A percentile compares a stretch with the other conserved stretches of the same genome.
Evolutionary conservation across 1,140 invertebrate genomes (phyloP).

Genomic region (Delia radicum): DNA sequence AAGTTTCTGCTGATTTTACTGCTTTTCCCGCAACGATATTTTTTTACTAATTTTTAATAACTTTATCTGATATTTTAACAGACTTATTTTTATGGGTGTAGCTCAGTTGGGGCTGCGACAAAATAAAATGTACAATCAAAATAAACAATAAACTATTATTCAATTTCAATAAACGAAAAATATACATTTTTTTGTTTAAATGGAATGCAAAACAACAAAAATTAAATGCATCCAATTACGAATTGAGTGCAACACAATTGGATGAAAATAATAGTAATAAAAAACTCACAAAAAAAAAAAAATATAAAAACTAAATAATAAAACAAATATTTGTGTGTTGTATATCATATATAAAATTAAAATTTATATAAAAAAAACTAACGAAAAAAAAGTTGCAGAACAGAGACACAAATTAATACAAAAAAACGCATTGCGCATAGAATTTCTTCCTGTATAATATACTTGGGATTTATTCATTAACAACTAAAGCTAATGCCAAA

Average conservation of each 20-base stretch:
- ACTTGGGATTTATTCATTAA: too few relatives aligned
- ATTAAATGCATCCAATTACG: constrained; percentile 18
- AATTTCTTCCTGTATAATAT: constrained; percentile 4
- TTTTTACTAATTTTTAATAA: too few relatives aligned
- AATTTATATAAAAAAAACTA: neutral
- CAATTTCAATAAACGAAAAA: constrained; percentile 6
- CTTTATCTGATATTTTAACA: too few relatives aligned
- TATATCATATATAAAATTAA: too few relatives aligned
- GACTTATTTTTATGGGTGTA: too few relatives aligned
- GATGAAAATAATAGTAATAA: constrained; percentile 7
- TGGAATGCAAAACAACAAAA: neutral
- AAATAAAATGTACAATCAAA: neutral
- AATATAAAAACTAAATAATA: neutral
- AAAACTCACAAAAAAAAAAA: constrained; percentile 1
- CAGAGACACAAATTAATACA: neutral
- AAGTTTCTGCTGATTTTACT: too few relatives aligned
- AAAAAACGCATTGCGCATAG: neutral
- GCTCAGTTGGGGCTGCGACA: too few relatives aligned
- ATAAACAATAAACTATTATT: constrained; percentile 12
- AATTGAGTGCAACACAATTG: constrained; percentile 9
- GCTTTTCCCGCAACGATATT: too few relatives aligned
- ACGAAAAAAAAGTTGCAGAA: neutral
- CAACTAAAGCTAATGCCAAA: too few relatives aligned
- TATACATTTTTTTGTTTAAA: constrained; percentile 6
- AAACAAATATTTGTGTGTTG: neutral